phyloP scores from a whole-genome alignment of 2,113 vertebrate genomes.

The Neomonachus schauinslandi region DNA sequence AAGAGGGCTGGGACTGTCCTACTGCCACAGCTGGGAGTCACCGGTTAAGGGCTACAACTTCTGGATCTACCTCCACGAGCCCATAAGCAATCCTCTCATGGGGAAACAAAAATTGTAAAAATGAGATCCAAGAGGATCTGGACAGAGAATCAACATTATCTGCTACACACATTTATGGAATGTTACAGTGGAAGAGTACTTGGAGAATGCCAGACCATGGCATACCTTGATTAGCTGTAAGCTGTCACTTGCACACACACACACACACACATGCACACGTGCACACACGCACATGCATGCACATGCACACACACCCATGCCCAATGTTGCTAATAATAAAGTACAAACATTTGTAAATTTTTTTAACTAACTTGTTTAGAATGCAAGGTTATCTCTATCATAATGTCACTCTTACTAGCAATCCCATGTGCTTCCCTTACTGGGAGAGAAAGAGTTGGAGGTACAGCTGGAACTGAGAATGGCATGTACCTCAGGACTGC shows the following conservation, averaged over 20 bases:
- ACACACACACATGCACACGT: no score
- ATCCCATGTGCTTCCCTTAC: background rate
- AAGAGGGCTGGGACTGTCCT: background rate
- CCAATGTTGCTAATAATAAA: background rate
- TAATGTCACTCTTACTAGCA: background rate
- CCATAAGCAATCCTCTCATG: background rate
- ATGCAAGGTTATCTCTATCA: background rate
- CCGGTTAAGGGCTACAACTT: background rate
- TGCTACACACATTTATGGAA: background rate
- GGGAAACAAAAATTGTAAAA: slow-evolving; percentile 10
- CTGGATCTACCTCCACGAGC: background rate
- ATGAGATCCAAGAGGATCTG: background rate
- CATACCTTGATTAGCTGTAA: background rate
- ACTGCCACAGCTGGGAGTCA: background rate
- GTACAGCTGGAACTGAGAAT: background rate
- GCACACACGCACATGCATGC: background rate
- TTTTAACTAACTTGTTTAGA: background rate
- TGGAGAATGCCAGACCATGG: background rate
- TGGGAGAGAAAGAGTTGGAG: background rate
- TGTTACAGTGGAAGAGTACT: background rate
- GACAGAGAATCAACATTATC: background rate
- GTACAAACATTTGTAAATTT: background rate
- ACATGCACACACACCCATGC: background rate
- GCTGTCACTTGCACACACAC: background rate
- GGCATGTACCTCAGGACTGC: background rate